Conservation (phyloP, 2,888 invertebrate species). For the Sinohyriopsis cumingii region DNA sequence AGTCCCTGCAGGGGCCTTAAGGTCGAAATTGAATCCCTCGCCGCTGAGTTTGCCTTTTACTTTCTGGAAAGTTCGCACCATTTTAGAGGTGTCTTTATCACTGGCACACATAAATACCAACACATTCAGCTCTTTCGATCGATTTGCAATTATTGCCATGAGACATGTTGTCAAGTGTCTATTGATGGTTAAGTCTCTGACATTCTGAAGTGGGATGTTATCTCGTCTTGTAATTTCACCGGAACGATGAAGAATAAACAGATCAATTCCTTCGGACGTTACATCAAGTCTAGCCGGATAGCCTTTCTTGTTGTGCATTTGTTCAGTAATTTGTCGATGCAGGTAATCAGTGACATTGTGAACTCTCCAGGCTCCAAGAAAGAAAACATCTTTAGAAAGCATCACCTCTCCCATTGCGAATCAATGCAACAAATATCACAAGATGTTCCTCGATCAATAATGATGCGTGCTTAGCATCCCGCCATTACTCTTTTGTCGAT, state of each 20-base stretch:
- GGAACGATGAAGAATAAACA: conserved; percentile 27
- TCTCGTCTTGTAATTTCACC: conserved; percentile 27
- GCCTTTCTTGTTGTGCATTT: conserved; percentile 39
- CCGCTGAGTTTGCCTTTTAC: conserved; percentile 26
- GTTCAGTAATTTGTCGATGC: conserved; percentile 35
- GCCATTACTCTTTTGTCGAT: too few relatives aligned
- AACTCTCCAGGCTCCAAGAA: conserved; percentile 44
- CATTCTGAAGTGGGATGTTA: conserved; percentile 33
- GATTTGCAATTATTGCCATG: conserved; percentile 43
- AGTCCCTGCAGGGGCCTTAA: conserved; percentile 23
- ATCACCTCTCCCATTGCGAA: conserved; percentile 12
- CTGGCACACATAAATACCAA: conserved; percentile 41
- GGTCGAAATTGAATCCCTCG: conserved; percentile 30
- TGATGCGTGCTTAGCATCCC: too few relatives aligned
- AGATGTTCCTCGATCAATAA: too few relatives aligned
- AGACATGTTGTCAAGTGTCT: conserved; percentile 36
- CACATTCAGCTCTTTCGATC: conserved; percentile 25
- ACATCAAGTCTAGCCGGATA: conserved; percentile 36
- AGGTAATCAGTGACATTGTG: conserved; percentile 42
- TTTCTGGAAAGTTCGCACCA: conserved; percentile 32
- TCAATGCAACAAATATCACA: too few relatives aligned
- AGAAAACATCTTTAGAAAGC: conserved; percentile 31
- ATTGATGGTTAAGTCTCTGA: conserved; percentile 46
- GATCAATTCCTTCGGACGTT: conserved; percentile 33
- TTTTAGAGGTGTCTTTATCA: conserved; percentile 33